Evolutionary conservation across 2,113 vertebrate genomes (phyloP), one percentile per base, ranked within the genome.

Genomic region (human): DNA sequence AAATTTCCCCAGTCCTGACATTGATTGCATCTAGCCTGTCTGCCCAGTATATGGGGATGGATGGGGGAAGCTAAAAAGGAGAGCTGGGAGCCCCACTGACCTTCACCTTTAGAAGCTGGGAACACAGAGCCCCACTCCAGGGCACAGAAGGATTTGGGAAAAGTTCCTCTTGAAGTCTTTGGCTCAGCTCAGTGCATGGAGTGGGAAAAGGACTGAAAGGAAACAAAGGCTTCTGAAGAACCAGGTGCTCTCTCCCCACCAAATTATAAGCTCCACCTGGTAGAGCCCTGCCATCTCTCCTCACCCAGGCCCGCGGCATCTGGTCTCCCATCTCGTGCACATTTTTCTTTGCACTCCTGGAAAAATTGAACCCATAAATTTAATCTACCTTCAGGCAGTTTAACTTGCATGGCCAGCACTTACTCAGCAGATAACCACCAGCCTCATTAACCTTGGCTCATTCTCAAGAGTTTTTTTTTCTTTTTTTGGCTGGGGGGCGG

Each of bases 281-380:
- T 72, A 23, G 83, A 70, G n/a, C 1, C 5, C 50, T 16, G 43
- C 38, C 0, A 0, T 59, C 2, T 23, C 10, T 64, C 14, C 45
- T 89, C 35, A 70, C 50, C 72, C 80, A 32, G 79, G 50, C 66
- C 52, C 23, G 35, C 0, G 13, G 75, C 11, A 5, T 48, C 85
- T 88, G 96, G 55, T 70, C 70, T 76, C 30, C 50, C 40, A 86
- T 76, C 80, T 73, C 7, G 0, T 72, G 68, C 11, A 91, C 72
- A 61, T 88, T 96, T 96, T 95, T 79, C 61, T 48, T 85, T 93
- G 76, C 12, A 32, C 40, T 94, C 57, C 93, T 79, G 81, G 94
- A 95, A 85, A 93, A 89, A 95, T 9, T 93, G 35, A 38, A 86
- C 84, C 70, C 50, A 76, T 86, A 94, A 89, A 94, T 82, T 12